Conservation (phyloP, 2,797 vertebrate genomes). For the Melanogrammus aeglefinus region DNA sequence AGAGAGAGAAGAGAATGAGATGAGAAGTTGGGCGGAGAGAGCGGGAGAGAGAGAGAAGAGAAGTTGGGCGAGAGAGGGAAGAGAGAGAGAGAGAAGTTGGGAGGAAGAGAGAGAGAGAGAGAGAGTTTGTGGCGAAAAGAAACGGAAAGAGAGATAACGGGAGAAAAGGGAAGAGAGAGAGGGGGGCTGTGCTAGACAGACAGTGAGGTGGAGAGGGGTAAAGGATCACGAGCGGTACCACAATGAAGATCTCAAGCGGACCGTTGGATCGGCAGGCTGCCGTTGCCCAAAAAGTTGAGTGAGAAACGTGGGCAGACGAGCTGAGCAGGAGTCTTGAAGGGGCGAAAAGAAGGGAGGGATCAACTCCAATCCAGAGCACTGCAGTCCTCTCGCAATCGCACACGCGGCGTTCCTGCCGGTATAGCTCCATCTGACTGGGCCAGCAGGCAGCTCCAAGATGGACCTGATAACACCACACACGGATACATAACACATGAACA, state of each 20-base stretch:
- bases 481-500: too few relatives aligned
- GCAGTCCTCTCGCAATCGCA: too few relatives aligned
- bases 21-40: not conserved
- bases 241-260: constrained; percentile 79
- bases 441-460: too few relatives aligned
- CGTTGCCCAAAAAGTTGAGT: too few relatives aligned
- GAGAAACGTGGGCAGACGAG: too few relatives aligned
- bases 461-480: too few relatives aligned
- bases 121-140: not conserved
- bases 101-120: not conserved
- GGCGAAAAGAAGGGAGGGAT: too few relatives aligned
- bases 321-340: too few relatives aligned
- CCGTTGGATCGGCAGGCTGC: constrained; percentile 72
- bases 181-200: not conserved
- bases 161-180: not conserved
- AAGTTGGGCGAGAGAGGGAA: not conserved
- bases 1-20: not conserved
- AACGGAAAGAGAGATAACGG: not conserved
- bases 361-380: too few relatives aligned
- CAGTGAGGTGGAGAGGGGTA: not conserved
- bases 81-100: not conserved
- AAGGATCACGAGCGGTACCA: constrained; percentile 63
- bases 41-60: not conserved
- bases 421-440: too few relatives aligned
- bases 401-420: too few relatives aligned